Conservation (phyloP, 2,113 vertebrate species). For the Grus americana region DNA sequence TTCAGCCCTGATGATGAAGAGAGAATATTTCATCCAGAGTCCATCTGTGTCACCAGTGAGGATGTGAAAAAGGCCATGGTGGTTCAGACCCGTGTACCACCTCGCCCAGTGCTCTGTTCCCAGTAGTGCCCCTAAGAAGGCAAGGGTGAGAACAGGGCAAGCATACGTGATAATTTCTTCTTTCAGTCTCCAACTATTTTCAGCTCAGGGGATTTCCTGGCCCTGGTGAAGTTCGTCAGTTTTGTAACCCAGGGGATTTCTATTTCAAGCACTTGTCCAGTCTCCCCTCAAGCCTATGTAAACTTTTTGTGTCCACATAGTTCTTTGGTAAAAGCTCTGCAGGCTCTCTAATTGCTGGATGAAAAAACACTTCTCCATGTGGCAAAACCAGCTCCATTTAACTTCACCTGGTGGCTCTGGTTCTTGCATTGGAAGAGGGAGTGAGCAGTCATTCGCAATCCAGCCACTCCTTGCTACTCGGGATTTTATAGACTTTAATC, state of each 20-base stretch:
- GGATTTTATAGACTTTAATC: not conserved
- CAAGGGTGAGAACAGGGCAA: not conserved
- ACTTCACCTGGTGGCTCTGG: not conserved
- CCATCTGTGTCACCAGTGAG: not conserved
- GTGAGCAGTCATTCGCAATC: not conserved
- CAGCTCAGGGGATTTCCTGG: conserved; percentile 10
- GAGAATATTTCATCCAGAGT: not conserved
- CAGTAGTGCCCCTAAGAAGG: not conserved
- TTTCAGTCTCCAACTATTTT: not conserved
- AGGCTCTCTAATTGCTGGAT: not conserved
- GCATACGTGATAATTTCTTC: not conserved
- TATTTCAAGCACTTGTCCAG: not conserved
- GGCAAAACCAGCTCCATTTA: not conserved
- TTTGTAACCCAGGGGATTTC: not conserved
- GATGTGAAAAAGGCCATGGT: not conserved
- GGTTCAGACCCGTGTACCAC: not conserved
- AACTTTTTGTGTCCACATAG: not conserved
- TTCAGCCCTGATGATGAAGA: not conserved
- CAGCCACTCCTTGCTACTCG: not conserved
- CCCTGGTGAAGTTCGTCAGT: not conserved
- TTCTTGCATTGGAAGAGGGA: not conserved
- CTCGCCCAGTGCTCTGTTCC: not conserved
- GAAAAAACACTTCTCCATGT: not conserved
- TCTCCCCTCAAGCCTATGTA: not conserved
- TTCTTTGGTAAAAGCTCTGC: not conserved